Conservation (phyloP, 2,113 vertebrate species). For the Crotophaga sulcirostris region DNA sequence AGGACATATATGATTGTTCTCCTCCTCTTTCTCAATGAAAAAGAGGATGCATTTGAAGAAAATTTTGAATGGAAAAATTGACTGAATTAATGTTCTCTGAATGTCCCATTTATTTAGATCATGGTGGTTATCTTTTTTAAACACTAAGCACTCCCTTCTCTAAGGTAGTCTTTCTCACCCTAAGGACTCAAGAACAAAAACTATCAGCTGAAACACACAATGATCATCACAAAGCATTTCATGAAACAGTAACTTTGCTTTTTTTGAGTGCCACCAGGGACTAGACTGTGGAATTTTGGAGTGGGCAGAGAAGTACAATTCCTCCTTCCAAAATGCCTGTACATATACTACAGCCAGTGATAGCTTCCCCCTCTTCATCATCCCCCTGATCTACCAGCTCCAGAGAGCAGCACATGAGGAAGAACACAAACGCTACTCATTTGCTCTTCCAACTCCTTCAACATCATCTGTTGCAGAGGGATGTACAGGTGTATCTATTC, state of each 20-base stretch:
- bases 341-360: not conserved
- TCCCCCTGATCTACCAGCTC: not conserved
- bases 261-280: not conserved
- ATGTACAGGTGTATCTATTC: not conserved
- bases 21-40: not conserved
- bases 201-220: not conserved
- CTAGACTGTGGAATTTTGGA: not conserved
- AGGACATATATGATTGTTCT: not conserved
- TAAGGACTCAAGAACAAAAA: not conserved
- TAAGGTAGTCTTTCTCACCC: not conserved
- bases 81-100: not conserved
- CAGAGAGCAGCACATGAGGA: not conserved
- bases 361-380: not conserved
- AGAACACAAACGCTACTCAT: not conserved
- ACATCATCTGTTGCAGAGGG: not conserved
- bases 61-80: not conserved
- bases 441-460: not conserved
- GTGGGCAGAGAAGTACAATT: not conserved
- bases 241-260: not conserved
- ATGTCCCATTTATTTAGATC: not conserved
- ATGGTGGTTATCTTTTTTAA: not conserved
- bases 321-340: not conserved
- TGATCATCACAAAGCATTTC: not conserved
- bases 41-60: not conserved
- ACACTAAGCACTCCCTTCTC: not conserved